phyloP scores from a whole-genome alignment of 2,888 invertebrate species.

The Amiota minor region DNA sequence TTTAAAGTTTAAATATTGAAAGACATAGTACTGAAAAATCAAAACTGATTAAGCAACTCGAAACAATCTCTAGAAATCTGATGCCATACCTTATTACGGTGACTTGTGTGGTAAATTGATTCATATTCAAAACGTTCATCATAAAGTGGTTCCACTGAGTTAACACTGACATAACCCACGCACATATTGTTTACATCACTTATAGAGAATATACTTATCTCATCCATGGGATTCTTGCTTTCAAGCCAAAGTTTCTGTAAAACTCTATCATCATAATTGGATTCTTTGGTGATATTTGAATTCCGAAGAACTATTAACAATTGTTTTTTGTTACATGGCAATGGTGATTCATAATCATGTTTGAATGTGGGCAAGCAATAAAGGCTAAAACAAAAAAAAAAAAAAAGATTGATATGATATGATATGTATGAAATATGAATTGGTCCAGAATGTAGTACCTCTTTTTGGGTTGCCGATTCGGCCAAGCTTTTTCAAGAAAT shows the following conservation, averaged over 20 bases:
- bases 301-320: neutral
- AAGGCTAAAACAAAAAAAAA: constrained; percentile 23
- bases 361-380: constrained; percentile 44
- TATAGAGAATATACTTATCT: constrained; percentile 23
- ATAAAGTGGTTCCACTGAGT: constrained; percentile 86
- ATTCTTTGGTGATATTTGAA: constrained; percentile 16
- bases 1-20: constrained; percentile 35
- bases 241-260: constrained; percentile 77
- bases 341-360: neutral
- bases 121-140: constrained; percentile 91
- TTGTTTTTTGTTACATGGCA: constrained; percentile 32
- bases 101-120: constrained; percentile 76
- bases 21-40: constrained; percentile 31
- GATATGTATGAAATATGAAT: constrained; percentile 28
- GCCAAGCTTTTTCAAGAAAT: constrained; percentile 75
- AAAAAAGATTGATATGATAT: neutral
- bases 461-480: neutral
- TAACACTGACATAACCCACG: constrained; percentile 84
- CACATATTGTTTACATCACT: constrained; percentile 38
- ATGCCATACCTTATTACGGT: constrained; percentile 37
- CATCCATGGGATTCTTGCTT: constrained; percentile 77
- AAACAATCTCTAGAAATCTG: no score
- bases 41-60: neutral
- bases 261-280: constrained; percentile 16
- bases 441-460: constrained; percentile 44